These are phyloP conservation scores for Sinocyclocheilus anophthalmus DNA, from an alignment of 2,113 vertebrate genomes.

Conservation along the genomic window DNA sequence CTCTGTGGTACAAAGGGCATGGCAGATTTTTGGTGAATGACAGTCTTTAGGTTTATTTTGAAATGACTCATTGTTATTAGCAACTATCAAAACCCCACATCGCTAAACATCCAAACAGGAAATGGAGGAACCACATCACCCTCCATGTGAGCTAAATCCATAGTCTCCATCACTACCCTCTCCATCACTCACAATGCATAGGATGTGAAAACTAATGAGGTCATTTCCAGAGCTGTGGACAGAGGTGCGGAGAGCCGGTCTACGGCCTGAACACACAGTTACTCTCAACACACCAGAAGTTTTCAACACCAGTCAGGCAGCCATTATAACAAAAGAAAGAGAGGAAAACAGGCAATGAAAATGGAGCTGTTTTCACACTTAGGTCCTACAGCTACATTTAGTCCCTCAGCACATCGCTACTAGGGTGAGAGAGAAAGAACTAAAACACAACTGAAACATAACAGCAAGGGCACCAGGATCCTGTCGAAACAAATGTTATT, in stretches of 20 bases:
- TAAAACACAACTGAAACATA: constrained; percentile 24
- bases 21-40: background rate
- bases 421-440: background rate
- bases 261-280: background rate
- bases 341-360: constrained; percentile 26
- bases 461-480: background rate
- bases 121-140: constrained; percentile 15
- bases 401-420: constrained; percentile 25
- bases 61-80: constrained; percentile 27
- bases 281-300: constrained; percentile 32
- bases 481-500: background rate
- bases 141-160: constrained; percentile 25
- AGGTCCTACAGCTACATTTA: constrained; percentile 16
- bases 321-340: constrained; percentile 39
- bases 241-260: constrained; percentile 6
- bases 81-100: constrained; percentile 1
- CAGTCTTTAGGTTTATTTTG: constrained; percentile 3
- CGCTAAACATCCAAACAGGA: constrained; percentile 12
- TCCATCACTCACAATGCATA: constrained; percentile 49
- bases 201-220: constrained; percentile 54
- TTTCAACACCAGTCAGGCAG: constrained; percentile 34
- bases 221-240: constrained; percentile 52
- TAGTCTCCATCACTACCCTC: constrained; percentile 49
- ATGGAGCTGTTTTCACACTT: constrained; percentile 44
- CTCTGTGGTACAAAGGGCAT: background rate